Base-by-base conservation (phyloP, 2,888 invertebrate species). In the Oscheius sp. region DNA sequence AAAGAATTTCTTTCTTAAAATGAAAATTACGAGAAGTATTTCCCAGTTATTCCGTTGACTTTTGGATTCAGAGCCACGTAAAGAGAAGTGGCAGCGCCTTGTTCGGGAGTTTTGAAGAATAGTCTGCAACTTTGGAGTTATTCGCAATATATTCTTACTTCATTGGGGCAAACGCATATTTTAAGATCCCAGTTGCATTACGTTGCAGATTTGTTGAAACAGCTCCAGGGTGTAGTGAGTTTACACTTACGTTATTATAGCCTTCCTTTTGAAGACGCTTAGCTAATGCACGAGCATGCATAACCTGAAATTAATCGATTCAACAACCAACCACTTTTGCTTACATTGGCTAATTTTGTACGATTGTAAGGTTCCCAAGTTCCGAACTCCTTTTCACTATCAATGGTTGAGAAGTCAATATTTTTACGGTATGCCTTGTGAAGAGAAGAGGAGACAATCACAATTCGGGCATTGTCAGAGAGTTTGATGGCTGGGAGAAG, bases 191-290 rank as follows among this genome's bases (percentile, higher is more conserved):
- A 46, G 17, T 37, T 20, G 46, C 27, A 12, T 52, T 61, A 42
- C 82, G 72, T 15, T 70, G 63, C n/a, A 83, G 67, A n/a, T 72
- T 61, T 4, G 82, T 79, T 52, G 81, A 61, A 12, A 82, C 79
- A 12, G 50, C 77, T 33, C 95, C 95, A 0, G 95, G 95, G 89
- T 95, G 95, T 2, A 93, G 92, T 0, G 92, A 90, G 82, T 91
- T 91, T 1, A 91, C 90, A 84, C 91, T 91, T 0, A 93, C 78
- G 25, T 75, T 71, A 25, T 73, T 67, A 23, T 61, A 58, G 12
- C 77, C 79, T 10, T 75, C 74, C 23, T 71, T 69, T 23, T 84
- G 76, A 27, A 87, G 70, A 0, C 77, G 69, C 4, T 74, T 74
- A 8, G 86, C 77, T 63, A 86, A 61, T 10, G 71, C 81, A 25